These are phyloP conservation scores for Chloebia gouldiae DNA, from an alignment of 2,113 vertebrate species.

Conservation along the genomic window DNA sequence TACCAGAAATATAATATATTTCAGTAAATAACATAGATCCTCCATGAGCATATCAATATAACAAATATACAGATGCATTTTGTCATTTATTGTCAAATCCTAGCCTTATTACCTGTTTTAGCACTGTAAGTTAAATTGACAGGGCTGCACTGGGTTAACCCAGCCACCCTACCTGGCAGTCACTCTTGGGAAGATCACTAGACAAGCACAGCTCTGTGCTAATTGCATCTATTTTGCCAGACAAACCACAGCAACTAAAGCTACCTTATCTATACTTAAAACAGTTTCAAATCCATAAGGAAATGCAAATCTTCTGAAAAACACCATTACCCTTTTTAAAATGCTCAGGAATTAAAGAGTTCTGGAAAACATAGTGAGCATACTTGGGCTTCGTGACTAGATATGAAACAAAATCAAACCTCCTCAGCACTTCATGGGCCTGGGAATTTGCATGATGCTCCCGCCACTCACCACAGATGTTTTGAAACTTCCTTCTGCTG, in stretches of 20 bases:
- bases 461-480: background rate
- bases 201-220: background rate
- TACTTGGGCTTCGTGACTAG: accelerated
- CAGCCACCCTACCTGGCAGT: background rate
- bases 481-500: background rate
- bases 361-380: background rate
- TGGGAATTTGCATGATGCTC: background rate
- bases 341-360: background rate
- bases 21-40: background rate
- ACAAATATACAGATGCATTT: background rate
- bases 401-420: background rate
- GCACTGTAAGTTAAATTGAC: background rate
- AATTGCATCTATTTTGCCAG: background rate
- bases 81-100: background rate
- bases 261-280: background rate
- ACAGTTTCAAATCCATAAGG: background rate
- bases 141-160: background rate
- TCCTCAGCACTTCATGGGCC: background rate
- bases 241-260: background rate
- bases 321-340: background rate
- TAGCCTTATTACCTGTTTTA: background rate
- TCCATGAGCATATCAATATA: background rate
- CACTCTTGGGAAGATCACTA: background rate
- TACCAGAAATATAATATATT: background rate
- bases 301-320: background rate